Evolutionary conservation across 2,888 invertebrate species (phyloP), one percentile per base, ranked within the genome.

Genomic region (Leptinotarsa peninsularis): DNA sequence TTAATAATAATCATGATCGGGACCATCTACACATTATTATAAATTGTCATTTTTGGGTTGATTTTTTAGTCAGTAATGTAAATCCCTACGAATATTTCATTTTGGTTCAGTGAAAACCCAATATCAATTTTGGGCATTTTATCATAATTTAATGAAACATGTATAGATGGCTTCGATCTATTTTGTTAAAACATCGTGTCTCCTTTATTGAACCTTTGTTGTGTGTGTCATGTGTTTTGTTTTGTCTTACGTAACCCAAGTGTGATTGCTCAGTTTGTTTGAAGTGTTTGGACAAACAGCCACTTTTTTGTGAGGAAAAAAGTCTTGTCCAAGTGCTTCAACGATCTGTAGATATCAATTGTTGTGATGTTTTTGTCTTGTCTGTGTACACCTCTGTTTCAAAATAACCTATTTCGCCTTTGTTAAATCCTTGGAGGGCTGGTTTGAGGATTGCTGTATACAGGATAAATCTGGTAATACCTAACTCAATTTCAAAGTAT

Each of bases 391-490:
- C 81, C 81, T 78, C 66, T 80, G 78, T 80, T 76, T 76, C 76
- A 69, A 56, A 76, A 66, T 72, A 74, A 76, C 77, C 72, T 75
- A 66, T 73, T 67, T 75, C 77, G 78, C 78, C 77, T 79, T 71
- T 79, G 78, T 78, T 49, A 77, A 80, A 79, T 74, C 79, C 76
- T 79, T 79, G 72, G 77, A 80, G 72, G 73, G 76, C 80, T 79
- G 81, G 81, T 78, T 43, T 54, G 63, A 70, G 23, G 60, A 56
- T 67, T 72, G 58, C 69, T 74, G 73, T 72, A 74, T 77, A 74
- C 74, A 74, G 74, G 74, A 56, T 33, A 15, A n/a, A 63, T 63
- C 33, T 33, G 33, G 13, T 5, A 15, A 33, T 33, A 33, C 1
- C 7, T 7, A 33, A 33, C 33, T 33, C 33, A 33, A 33, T 33